Evolutionary conservation across 2,888 invertebrate genomes (phyloP).

Genomic region (Elmis aenea): DNA sequence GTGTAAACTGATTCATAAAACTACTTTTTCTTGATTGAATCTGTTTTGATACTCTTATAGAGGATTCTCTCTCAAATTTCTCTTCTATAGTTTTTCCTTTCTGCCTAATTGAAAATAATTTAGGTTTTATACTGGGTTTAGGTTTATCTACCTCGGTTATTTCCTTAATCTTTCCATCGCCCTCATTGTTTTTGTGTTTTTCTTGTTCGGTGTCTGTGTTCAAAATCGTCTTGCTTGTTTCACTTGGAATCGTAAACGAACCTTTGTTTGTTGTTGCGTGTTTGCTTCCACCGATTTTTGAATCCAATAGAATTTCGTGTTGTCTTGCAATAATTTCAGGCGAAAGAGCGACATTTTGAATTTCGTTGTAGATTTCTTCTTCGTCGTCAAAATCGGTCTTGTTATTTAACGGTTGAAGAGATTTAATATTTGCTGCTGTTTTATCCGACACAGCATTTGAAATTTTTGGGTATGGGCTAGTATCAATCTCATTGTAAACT

Average conservation of each 20-base stretch:
- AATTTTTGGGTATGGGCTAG: not conserved
- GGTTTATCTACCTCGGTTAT: conserved; percentile 1
- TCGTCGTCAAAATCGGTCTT: not conserved
- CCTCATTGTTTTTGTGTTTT: too few species aligned
- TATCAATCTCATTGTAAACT: conserved; percentile 2
- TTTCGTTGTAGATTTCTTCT: conserved; percentile 10
- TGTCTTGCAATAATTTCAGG: not conserved
- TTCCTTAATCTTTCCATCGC: not conserved
- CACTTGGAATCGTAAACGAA: too few species aligned
- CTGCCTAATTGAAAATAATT: conserved; percentile 7
- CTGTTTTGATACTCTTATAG: too few species aligned
- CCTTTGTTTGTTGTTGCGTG: too few species aligned
- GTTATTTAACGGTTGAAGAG: too few species aligned
- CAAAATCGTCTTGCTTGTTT: too few species aligned
- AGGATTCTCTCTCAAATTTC: not conserved
- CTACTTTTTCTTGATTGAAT: too few species aligned
- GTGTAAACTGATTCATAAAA: too few species aligned
- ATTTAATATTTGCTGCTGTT: too few species aligned
- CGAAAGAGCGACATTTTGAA: conserved; percentile 2
- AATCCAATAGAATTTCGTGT: not conserved
- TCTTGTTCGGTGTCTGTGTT: too few species aligned
- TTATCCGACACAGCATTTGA: not conserved
- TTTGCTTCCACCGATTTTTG: too few species aligned
- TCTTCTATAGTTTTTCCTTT: conserved; percentile 7
- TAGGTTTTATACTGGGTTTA: conserved; percentile 11